Evolutionary conservation across 37 sponge, comb jelly and placozoan genomes (phyloP), one percentile per base, ranked within the genome.

Genomic region (Agelas oroides): DNA sequence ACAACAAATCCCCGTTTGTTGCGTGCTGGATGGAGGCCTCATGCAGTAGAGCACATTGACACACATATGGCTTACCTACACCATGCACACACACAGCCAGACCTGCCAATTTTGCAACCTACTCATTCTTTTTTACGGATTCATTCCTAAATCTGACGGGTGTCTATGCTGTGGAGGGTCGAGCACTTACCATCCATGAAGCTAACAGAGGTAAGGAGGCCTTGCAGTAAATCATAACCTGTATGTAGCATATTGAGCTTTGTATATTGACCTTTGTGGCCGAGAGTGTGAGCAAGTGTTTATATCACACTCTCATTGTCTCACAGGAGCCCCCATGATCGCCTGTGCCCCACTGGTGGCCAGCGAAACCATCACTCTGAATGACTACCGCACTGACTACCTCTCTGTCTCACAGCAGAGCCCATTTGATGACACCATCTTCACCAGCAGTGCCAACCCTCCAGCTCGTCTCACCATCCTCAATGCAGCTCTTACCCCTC

Each of bases 341-440:
- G 78, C 83, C 52, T 89, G 89, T 89, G 89, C 89, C 30, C 89
- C 89, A 11, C 73, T 89, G 5, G 71, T 89, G 17, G 30, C 56
- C 34, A 65, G 60, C 58, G 89, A 82, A 56, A 69, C 54, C 31
- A 61, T 79, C 19, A n/a, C 40, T n/a, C 71, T 71, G 54, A 70
- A 1, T 41, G 23, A 16, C 38, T 81, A 41, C 71, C 60, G 17
- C 3, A 15, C 5, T 0, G n/a, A 2, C 19, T 15, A 60, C 36
- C n/a, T 89, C 53, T 41, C 57, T 28, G 77, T 70, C 0, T 59
- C 71, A n/a, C 89, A 89, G 64, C 34, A 27, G 5, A 60, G 65
- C 38, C 84, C 70, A 1, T 89, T 70, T 61, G 83, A 82, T 28
- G 64, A 76, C 36, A 89, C 89, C 2, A n/a, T 61, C 24, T 56